These are phyloP conservation scores for Nemurella pictetii DNA, from an alignment of 2,888 invertebrate species.

Conservation along the genomic window DNA sequence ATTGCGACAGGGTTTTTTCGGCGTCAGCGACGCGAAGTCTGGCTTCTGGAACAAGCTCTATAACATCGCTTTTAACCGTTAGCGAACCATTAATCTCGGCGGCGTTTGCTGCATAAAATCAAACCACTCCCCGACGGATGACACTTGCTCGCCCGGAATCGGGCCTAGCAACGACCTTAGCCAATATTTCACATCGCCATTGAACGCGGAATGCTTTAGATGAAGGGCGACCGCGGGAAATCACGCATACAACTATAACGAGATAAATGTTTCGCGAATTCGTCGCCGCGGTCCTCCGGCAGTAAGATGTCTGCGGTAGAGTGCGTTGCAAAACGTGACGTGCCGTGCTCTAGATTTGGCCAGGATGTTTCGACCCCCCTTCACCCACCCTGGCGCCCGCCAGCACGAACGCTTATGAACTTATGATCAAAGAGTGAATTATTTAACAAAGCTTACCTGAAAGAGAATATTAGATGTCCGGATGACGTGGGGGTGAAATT, in stretches of 20 bases:
- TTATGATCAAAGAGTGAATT: not conserved
- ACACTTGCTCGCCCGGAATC: not conserved
- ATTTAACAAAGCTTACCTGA: not conserved
- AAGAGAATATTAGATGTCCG: not conserved
- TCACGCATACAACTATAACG: too few species aligned
- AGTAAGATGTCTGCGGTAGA: too few species aligned
- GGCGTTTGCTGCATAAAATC: not conserved
- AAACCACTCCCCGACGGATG: not conserved
- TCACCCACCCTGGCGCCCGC: too few species aligned
- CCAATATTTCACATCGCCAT: not conserved
- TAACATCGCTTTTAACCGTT: not conserved
- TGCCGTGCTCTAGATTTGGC: too few species aligned
- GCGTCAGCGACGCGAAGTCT: too few species aligned
- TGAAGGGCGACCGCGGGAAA: not conserved
- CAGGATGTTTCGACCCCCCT: too few species aligned
- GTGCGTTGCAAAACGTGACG: too few species aligned
- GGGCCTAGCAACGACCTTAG: too few species aligned
- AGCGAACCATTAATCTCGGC: not conserved
- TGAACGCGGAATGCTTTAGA: not conserved
- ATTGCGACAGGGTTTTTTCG: too few species aligned
- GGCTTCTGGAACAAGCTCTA: not conserved
- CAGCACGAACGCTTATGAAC: not conserved
- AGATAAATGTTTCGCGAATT: too few species aligned
- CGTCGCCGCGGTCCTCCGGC: too few species aligned
- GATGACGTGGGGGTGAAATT: not conserved